These are phyloP conservation scores for Schlechtendalia chinensis DNA, from an alignment of 1,140 invertebrate species.

Conservation along the genomic window DNA sequence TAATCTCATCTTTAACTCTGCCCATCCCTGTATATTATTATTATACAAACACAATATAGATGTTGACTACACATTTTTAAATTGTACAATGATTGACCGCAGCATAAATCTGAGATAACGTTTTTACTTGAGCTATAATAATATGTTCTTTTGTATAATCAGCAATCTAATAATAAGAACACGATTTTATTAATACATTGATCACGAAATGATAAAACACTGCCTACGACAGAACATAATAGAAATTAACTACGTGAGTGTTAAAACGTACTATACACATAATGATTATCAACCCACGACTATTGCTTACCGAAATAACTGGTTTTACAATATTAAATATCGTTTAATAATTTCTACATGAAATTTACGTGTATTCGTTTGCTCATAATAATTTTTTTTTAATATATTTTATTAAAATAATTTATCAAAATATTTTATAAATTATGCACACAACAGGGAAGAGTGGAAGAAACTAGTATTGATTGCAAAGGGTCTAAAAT, in stretches of 20 bases:
- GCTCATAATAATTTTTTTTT: too few species aligned
- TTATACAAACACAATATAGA: background rate
- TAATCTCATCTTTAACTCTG: too few species aligned
- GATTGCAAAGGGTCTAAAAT: too few species aligned
- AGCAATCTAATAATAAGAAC: constrained; percentile 13
- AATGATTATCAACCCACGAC: constrained; percentile 6
- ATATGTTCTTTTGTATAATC: constrained; percentile 1
- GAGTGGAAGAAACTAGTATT: too few species aligned
- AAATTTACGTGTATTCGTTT: background rate
- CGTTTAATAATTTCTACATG: background rate
- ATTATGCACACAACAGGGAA: too few species aligned
- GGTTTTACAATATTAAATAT: constrained; percentile 12
- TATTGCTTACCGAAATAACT: constrained; percentile 19
- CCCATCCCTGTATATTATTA: background rate
- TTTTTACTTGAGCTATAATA: constrained; percentile 18
- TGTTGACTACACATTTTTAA: background rate
- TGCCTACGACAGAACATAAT: constrained; percentile 1
- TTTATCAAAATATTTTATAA: too few species aligned
- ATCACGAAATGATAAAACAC: background rate
- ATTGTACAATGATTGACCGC: background rate
- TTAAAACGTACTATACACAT: constrained; percentile 9
- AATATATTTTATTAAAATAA: background rate
- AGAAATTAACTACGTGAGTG: background rate
- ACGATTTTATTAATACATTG: background rate
- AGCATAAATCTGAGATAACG: background rate